Conservation (phyloP, 2,113 vertebrate genomes). For the Austrofundulus limnaeus region DNA sequence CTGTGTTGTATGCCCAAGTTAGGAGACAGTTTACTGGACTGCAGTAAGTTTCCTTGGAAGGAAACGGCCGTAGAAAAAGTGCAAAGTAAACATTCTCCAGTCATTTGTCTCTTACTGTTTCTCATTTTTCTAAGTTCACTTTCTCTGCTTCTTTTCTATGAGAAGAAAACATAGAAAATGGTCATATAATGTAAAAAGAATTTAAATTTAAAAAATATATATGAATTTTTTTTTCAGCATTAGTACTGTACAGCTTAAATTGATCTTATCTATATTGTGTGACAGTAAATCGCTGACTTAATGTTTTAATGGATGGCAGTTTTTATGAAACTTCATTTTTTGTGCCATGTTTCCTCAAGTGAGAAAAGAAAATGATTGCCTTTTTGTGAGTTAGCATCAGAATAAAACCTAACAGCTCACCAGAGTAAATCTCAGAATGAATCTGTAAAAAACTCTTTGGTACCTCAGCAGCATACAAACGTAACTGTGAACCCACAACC, state of each 20-base stretch:
- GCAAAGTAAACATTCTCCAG: conserved; percentile 29
- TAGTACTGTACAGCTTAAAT: neutral
- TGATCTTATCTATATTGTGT: neutral
- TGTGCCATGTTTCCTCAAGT: too few species aligned
- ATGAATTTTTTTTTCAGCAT: neutral
- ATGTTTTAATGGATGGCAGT: too few species aligned
- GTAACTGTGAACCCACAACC: too few species aligned
- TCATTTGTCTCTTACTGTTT: conserved; percentile 24
- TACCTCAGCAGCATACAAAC: too few species aligned
- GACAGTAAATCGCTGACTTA: too few species aligned
- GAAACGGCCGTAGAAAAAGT: conserved; percentile 22
- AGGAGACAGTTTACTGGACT: conserved; percentile 80
- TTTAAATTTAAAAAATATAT: too few species aligned
- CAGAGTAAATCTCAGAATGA: too few species aligned
- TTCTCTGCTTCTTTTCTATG: neutral
- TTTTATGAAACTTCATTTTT: too few species aligned
- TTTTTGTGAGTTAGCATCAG: too few species aligned
- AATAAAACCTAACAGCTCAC: too few species aligned
- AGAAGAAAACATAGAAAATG: neutral
- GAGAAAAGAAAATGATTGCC: too few species aligned
- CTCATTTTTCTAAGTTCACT: conserved; percentile 5
- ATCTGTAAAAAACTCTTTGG: too few species aligned
- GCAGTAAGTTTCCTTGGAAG: conserved; percentile 62
- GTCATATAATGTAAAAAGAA: neutral
- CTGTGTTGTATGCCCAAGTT: conserved; percentile 82